Percentiles rank a stretch among this genome's conserved stretches.
These are phyloP conservation scores for Ianthella basta DNA, from an alignment of 37 sponge, comb jelly and placozoan species.

Conservation along the genomic window DNA sequence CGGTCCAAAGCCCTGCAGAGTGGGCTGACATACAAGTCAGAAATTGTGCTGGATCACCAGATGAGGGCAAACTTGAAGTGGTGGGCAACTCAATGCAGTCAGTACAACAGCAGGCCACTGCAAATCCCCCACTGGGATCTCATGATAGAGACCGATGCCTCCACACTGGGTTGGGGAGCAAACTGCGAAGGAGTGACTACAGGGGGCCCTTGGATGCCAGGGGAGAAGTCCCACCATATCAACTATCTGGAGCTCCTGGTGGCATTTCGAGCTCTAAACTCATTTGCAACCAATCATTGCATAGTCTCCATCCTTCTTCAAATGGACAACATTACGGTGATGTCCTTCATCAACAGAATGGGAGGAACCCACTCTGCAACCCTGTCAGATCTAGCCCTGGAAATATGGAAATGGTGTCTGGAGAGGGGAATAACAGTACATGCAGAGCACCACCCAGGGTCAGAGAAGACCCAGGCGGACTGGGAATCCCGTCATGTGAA, in stretches of 20 bases:
- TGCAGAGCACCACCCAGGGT: neutral
- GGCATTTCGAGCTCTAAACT: neutral
- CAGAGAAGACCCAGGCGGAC: neutral
- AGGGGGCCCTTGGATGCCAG: neutral
- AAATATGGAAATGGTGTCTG: slow-evolving; percentile 10
- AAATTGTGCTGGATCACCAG: neutral
- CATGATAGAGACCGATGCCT: slow-evolving; percentile 44
- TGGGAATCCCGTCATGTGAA: neutral
- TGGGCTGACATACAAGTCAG: neutral
- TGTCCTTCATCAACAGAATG: neutral
- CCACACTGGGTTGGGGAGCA: slow-evolving; percentile 31
- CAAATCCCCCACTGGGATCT: neutral
- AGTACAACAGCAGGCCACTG: slow-evolving; percentile 4
- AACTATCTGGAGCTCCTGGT: slow-evolving; percentile 27
- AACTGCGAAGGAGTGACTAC: slow-evolving; percentile 22
- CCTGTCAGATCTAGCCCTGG: neutral
- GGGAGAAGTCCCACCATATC: neutral
- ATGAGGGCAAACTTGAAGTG: neutral
- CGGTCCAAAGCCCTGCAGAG: neutral
- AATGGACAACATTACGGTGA: neutral
- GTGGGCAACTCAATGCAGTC: slow-evolving; percentile 10
- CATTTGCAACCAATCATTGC: neutral
- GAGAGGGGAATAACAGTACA: neutral
- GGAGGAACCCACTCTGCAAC: neutral
- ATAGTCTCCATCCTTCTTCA: too few species aligned